Evolutionary conservation across 2,797 vertebrate species (phyloP), one percentile per base, ranked within the genome.

Genomic region (Dermochelys coriacea): DNA sequence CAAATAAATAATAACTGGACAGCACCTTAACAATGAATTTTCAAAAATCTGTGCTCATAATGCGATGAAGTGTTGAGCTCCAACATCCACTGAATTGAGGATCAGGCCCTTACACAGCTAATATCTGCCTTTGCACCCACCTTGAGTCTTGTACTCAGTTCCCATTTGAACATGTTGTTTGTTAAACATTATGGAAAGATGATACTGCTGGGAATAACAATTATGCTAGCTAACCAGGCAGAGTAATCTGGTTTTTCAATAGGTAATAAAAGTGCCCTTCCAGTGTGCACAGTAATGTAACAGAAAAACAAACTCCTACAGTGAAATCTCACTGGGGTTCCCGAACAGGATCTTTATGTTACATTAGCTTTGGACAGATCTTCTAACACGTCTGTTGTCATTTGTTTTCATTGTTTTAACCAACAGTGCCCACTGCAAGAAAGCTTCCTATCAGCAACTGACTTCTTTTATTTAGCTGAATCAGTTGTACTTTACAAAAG

Each of bases 401-500:
- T 51, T 89, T 84, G 27, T 64, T 91, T 94, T 81, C 61, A 52
- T 61, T 80, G 84, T 91, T 90, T 84, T 74, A 61, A 90, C 80
- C 82, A 90, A 81, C 4, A 68, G 31, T 37, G 34, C 19, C 50
- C 51, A 41, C 55, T 82, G 18, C 15, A 82, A 47, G 59, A 80
- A 34, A 37, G 4, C 37, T 75, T 16, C 75, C 49, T 77, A 29
- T 29, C 61, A 37, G 51, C 25, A 97, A 93, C 55, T 6, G 75
- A 83, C 10, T 2, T 89, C 41, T 82, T 74, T 78, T 85, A 52
- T 86, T 94, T 71, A 81, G 16, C 19, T 79, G 51, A 86, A 82
- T 84, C 81, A 37, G 37, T 61, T 89, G 80, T 74, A 89, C 1
- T 86, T 16, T 1, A 80, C 51, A 93, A 90, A 89, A 80, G 54